Evolutionary conservation across 2,113 vertebrate species (phyloP), one percentile per base, ranked within the genome.

Genomic region (Eclectus roratus): DNA sequence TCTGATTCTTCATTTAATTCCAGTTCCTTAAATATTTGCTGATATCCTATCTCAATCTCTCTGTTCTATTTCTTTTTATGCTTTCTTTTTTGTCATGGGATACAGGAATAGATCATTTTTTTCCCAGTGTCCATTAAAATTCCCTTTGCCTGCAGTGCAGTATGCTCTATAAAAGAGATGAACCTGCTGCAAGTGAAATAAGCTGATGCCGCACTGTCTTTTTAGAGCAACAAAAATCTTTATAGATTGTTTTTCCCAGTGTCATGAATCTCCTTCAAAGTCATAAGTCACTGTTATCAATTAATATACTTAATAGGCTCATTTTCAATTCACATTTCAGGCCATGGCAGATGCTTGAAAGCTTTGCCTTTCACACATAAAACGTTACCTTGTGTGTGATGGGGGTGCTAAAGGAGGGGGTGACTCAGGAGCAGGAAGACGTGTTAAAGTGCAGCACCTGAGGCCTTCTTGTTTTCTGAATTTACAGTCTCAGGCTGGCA

Each of bases 401-500:
- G 66, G 47, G 85, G 87, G 29, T 80, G 66, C 33, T 20, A 27
- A 87, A 39, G 53, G 55, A 79, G 72, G 74, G 53, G 44, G 82
- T 52, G 86, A 77, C 93, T 85, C 93, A 71, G 94, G 93, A 97
- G 94, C 90, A 91, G 93, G 91, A 92, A 94, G 95, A 93, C 41
- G 20, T 82, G 73, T 85, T 72, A 95, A 95, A 91, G 88, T 96
- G 92, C 91, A 55, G 94, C 96, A 97, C 97, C 97, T 94, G 95
- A 98, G 96, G 97, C 96, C 68, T 63, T 47, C 95, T 95, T 86
- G 89, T 85, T 56, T 50, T 74, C 94, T 91, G 97, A 97, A 98
- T 98, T 97, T 97, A 97, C 95, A 97, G 46, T 88, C 85, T 95
- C 74, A 85, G 95, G 80, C 95, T 93, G 97, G 96, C 97, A 96